Percentiles rank a stretch among this genome's conserved stretches.
Conservation (phyloP, 2,113 vertebrate genomes). For the Brachypteracias leptosomus region DNA sequence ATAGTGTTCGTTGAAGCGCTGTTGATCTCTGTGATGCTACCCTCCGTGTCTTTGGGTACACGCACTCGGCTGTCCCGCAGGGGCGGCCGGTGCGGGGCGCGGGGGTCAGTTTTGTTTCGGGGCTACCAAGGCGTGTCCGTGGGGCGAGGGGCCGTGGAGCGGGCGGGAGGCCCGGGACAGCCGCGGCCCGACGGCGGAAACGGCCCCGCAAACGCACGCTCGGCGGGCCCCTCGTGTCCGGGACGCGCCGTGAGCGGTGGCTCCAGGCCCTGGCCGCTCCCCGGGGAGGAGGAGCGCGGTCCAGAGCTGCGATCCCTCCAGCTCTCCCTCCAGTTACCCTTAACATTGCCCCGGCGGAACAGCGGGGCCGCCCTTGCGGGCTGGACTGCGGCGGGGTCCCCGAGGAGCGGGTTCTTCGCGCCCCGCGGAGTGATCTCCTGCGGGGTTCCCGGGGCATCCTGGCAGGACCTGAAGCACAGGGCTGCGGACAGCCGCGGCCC, state of each 20-base stretch:
- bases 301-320: too few species aligned
- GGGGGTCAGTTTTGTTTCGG: fast-evolving
- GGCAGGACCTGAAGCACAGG: neutral
- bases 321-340: neutral
- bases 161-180: neutral
- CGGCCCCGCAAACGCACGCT: neutral
- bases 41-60: neutral
- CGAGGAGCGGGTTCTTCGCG: neutral
- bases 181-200: neutral
- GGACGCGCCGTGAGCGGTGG: neutral
- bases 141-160: neutral
- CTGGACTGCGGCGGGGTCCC: neutral
- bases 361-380: neutral
- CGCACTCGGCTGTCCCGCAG: neutral
- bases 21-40: neutral
- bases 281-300: neutral
- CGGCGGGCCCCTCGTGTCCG: neutral
- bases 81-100: neutral
- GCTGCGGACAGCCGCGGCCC: neutral
- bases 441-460: neutral
- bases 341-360: neutral
- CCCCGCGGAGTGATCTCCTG: neutral
- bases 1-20: neutral
- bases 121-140: neutral
- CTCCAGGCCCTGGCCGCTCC: neutral